Evolutionary conservation across 2,888 invertebrate genomes (phyloP), one percentile per base, ranked within the genome.

Genomic region (Atrina japonica): DNA sequence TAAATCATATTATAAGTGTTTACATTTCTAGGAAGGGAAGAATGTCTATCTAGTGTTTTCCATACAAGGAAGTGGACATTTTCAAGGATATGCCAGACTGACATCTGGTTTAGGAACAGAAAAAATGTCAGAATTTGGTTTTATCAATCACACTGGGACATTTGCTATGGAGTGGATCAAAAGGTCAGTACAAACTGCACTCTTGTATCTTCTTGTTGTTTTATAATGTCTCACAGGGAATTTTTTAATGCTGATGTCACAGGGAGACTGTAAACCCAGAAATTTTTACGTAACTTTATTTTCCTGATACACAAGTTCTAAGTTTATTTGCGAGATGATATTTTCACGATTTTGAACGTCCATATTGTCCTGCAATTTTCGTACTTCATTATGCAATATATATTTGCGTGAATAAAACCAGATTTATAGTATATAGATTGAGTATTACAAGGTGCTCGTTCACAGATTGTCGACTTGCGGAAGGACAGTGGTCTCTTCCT

Each of bases 1-100:
- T 35, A 11, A 11, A 29, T 27, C 23, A n/a, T 11, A 30, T 35
- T n/a, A 7, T 30, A n/a, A 40, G 3, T 43, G 11, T 27, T 11
- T 27, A 29, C 9, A 59, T n/a, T 82, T 78, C 9, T 82, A 90
- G 90, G 88, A 87, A 56, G 88, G 88, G 1, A 86, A 87, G 68
- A 81, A 73, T 5, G 87, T 90, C 18, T 87, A 92, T 74, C 85
- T 93, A 69, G 90, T 93, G 58, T 93, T 93, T 87, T 92, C 92
- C 40, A 91, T 93, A 1, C 92, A 92, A 80, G 92, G 93, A 27
- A 91, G 91, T 74, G 91, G 91, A 0, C 91, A 91, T 75, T 92
- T 92, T 78, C 92, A 92, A 79, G 92, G 92, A 11, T 91, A 90
- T 82, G 92, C 92, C 11, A 84, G 85, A 52, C 88, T 91, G 83